Percentiles rank a stretch among this genome's conserved stretches.
These are phyloP conservation scores for Venturia canescens DNA, from an alignment of 1,140 invertebrate species.

Conservation along the genomic window DNA sequence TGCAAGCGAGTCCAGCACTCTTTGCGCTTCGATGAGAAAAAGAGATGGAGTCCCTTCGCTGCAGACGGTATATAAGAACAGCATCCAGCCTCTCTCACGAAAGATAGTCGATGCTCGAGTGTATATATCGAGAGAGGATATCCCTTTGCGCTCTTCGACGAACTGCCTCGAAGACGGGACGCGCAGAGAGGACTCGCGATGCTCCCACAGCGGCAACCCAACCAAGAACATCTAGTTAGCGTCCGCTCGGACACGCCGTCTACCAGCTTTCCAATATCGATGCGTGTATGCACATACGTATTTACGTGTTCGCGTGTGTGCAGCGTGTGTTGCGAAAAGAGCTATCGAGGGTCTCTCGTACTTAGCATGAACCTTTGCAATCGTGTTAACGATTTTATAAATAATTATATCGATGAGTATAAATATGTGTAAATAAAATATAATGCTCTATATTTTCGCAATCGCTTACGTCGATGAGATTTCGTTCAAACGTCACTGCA, in stretches of 20 bases:
- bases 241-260: conserved; percentile 67
- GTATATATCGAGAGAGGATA: conserved; percentile 22
- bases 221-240: conserved; percentile 65
- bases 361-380: background rate
- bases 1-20: background rate
- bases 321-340: background rate
- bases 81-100: background rate
- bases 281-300: conserved; percentile 53
- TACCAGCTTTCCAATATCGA: conserved; percentile 54
- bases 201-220: conserved; percentile 31
- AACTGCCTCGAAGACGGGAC: conserved; percentile 41
- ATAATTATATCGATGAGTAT: too few relatives aligned
- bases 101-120: conserved; percentile 10
- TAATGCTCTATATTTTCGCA: too few relatives aligned
- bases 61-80: conserved; percentile 15
- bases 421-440: too few relatives aligned
- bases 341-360: background rate
- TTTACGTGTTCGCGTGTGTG: conserved; percentile 35
- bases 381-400: too few relatives aligned
- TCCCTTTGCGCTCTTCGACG: conserved; percentile 54
- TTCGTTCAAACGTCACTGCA: too few relatives aligned
- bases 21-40: conserved; percentile 12
- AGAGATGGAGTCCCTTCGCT: conserved; percentile 6
- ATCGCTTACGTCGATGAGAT: too few relatives aligned
- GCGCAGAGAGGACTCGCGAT: conserved; percentile 1